These are phyloP conservation scores for Drosophila merina DNA, from an alignment of 2,888 invertebrate genomes.

Conservation along the genomic window DNA sequence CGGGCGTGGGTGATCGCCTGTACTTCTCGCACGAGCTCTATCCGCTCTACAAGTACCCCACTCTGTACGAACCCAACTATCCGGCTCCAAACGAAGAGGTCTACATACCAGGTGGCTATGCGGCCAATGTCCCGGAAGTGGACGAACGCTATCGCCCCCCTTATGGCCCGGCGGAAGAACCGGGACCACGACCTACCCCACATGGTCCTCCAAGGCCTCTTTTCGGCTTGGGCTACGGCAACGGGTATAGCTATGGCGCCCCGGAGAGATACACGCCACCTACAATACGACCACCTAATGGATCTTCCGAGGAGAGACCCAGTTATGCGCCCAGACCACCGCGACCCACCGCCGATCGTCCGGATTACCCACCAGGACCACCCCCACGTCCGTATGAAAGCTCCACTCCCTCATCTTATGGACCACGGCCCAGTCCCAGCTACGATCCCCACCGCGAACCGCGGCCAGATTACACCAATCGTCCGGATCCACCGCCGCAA, in stretches of 20 bases:
- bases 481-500: slow-evolving; percentile 76
- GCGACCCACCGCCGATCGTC: slow-evolving; percentile 51
- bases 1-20: slow-evolving; percentile 77
- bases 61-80: slow-evolving; percentile 83
- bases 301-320: slow-evolving; percentile 55
- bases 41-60: slow-evolving; percentile 83
- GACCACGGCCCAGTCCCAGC: slow-evolving; percentile 40
- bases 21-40: slow-evolving; percentile 83
- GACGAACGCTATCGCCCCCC: slow-evolving; percentile 78
- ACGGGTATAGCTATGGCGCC: slow-evolving; percentile 82
- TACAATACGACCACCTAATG: slow-evolving; percentile 65
- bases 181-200: slow-evolving; percentile 53
- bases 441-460: slow-evolving; percentile 58
- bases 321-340: slow-evolving; percentile 64
- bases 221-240: slow-evolving; percentile 82
- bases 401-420: slow-evolving; percentile 54
- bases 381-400: slow-evolving; percentile 61
- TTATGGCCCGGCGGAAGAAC: slow-evolving; percentile 57
- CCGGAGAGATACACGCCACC: slow-evolving; percentile 80
- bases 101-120: slow-evolving; percentile 83
- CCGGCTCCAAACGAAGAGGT: slow-evolving; percentile 82
- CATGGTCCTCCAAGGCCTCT: slow-evolving; percentile 80
- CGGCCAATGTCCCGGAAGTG: slow-evolving; percentile 82
- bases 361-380: slow-evolving; percentile 50
- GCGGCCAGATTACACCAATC: slow-evolving; percentile 77